Evolutionary conservation across 2,113 vertebrate species (phyloP).

Genomic region (Chauna torquata): DNA sequence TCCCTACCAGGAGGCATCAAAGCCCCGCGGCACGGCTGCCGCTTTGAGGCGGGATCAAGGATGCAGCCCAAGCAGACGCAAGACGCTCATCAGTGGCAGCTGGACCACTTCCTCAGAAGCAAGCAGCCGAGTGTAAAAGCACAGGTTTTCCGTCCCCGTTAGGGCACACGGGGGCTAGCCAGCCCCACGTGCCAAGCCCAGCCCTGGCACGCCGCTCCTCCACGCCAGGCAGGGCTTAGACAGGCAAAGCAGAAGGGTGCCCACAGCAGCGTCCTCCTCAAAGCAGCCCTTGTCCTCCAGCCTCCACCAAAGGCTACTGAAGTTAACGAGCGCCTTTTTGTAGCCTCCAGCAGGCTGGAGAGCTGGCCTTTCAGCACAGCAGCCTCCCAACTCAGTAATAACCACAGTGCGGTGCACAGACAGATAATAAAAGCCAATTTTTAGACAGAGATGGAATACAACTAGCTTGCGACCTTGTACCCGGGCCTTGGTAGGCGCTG

Average conservation of each 20-base stretch:
- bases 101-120: not conserved
- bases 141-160: not conserved
- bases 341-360: not conserved
- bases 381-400: not conserved
- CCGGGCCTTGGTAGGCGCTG: no score
- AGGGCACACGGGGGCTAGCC: no score
- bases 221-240: not conserved
- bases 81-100: not conserved
- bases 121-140: accelerated
- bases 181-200: accelerated
- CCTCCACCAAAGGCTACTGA: not conserved
- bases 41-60: not conserved
- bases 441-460: not conserved
- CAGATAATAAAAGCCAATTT: not conserved
- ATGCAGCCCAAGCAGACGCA: not conserved
- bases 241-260: not conserved
- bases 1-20: not conserved
- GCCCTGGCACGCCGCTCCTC: accelerated
- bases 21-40: not conserved
- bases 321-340: not conserved
- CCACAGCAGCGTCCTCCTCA: not conserved
- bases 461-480: accelerated
- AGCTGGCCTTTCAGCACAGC: not conserved
- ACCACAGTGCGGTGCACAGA: accelerated
- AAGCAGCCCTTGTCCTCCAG: not conserved